Base-by-base conservation (phyloP, 1,140 invertebrate species). In the Myzus persicae region DNA sequence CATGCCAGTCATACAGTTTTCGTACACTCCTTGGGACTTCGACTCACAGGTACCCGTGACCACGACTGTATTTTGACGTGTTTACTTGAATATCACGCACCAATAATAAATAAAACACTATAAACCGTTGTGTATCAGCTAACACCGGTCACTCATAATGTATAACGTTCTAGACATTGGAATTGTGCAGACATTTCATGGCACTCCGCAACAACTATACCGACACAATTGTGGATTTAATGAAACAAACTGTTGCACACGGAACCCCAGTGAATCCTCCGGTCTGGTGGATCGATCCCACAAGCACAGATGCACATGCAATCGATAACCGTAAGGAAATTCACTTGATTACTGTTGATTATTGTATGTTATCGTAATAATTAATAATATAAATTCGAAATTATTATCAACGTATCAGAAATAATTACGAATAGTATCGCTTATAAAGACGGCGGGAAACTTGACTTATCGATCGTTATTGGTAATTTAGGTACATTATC, bases 261-360 rank as follows among this genome's bases (percentile, higher is more conserved):
- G 98, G 98, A 92, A 96, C 96, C 22, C 98, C 98, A 0, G 96
- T 98, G 67, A 98, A 98, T 95, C 95, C 97, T n/a, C 98, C 98
- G 0, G 96, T 99, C n/a, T 99, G 98, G 98, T 99, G 98, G 98
- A 95, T 98, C 2, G 97, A 97, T 94, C 98, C 98, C 0, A 95
- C 95, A 0, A 96, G 98, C 94, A 93, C 95, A 38, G 95, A 95
- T 85, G 97, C 97, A 5, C 96, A 97, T 38, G 96, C 95, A 42
- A 96, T 97, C 85, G 96, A 96, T 94, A 96, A 97, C 94, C 96
- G 97, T 97, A 95, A 94, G 94, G 94, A 44, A 44, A 44, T 24
- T 7, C 5, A 26, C 9, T 67, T n/a, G 1, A 67, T 67, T 11
- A 67, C 11, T 67, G 18, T 67, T 67, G 14, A 18, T 31, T 31